Conservation (phyloP, 1,140 invertebrate genomes). For the Planococcus citri region DNA sequence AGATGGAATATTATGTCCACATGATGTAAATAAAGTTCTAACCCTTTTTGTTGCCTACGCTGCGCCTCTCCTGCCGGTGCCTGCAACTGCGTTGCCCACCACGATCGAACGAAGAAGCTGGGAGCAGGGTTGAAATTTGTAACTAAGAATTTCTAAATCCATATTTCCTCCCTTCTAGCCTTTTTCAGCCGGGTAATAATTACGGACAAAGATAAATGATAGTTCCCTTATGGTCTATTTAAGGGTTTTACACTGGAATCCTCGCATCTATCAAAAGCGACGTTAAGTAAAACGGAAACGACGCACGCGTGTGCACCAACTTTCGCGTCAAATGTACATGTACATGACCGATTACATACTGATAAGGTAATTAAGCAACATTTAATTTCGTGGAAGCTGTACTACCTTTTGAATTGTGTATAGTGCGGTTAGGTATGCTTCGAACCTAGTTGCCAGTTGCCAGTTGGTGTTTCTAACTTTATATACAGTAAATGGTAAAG, state of each 20-base stretch:
- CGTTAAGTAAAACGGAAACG: constrained; percentile 6
- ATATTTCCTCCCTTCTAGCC: not conserved
- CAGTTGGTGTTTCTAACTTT: too few relatives aligned
- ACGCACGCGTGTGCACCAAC: not conserved
- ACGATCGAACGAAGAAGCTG: too few relatives aligned
- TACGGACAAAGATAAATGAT: constrained; percentile 7
- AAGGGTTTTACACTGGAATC: not conserved
- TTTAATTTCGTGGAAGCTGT: too few relatives aligned
- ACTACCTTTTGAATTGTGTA: not conserved
- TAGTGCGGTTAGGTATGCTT: not conserved
- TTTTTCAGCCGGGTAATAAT: not conserved
- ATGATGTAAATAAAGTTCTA: not conserved
- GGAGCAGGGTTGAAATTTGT: not conserved
- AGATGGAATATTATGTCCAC: not conserved
- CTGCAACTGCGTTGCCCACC: too few relatives aligned
- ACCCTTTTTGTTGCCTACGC: not conserved
- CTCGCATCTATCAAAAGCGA: constrained; percentile 1
- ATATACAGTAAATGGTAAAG: too few relatives aligned
- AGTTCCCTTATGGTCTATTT: constrained; percentile 3
- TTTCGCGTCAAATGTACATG: constrained; percentile 1
- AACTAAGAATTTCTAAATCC: constrained; percentile 7
- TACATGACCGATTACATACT: constrained; percentile 3
- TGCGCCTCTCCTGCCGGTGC: too few relatives aligned
- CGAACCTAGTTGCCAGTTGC: too few relatives aligned
- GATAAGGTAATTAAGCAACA: not conserved